Evolutionary conservation across 2,113 vertebrate species (phyloP), one percentile per base, ranked within the genome.

Genomic region (Synchiropus splendidus): DNA sequence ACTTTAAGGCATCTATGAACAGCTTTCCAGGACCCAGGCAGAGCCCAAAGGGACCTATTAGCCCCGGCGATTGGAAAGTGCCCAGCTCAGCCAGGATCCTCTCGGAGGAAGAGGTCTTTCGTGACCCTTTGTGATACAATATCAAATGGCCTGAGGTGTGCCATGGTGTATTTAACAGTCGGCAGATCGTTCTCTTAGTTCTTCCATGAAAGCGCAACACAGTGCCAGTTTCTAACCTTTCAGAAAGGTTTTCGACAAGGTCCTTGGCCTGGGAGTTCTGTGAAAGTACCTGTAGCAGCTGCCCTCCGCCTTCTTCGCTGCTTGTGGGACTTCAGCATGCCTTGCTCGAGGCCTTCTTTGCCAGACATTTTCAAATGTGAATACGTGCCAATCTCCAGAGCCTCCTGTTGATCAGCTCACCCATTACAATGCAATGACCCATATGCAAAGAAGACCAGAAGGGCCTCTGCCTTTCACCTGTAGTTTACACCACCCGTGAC

Each of bases 1-100:
- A 48, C 55, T 30, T 5, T 15, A 34, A 40, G 44, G 48, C 51
- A 52, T 49, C 57, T 36, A 9, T 43, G 31, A 65, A 65, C 54
- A 68, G 41, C 33, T 33, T 72, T 63, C 66, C 45, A 53, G 71
- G 45, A 30, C 45, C 27, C 71, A n/a, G 58, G 42, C 76, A 72
- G 6, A 77, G 52, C 30, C 84, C 69, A 67, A 88, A 81, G 71
- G 47, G 75, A 9, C 68, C 74, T 0, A 74, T 92, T 42, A 85
- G 78, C 46, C 87, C 90, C 0, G 88, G 89, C 12, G 87, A 87
- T 2, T 97, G 92, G 93, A 92, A 87, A 70, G 83, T 90, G 18
- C 91, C 91, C 2, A 78, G 81, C 36, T 73, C 83, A 17, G 85
- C 61, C 12, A 88, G 72, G 78, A 88, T 86, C 58, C 79, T 85